Percentiles rank a stretch among this genome's conserved stretches.
These are phyloP conservation scores for Cynoglossus semilaevis DNA, from an alignment of 2,113 vertebrate species.

Conservation along the genomic window DNA sequence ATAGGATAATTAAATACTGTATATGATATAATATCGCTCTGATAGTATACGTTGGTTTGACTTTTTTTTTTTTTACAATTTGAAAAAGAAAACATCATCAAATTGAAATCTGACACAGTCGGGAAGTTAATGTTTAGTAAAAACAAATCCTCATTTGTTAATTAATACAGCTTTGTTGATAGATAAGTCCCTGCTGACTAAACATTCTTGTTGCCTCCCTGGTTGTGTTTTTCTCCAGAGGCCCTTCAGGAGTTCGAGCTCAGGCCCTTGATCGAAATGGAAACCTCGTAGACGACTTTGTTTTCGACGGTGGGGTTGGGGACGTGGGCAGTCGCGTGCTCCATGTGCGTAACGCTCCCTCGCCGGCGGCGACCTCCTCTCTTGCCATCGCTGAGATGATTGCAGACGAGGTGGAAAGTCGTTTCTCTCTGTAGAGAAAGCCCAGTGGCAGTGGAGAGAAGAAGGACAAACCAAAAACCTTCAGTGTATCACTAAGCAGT, in stretches of 20 bases:
- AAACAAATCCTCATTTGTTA: no score
- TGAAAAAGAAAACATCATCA: no score
- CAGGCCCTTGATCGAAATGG: constrained; percentile 87
- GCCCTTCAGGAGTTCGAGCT: constrained; percentile 90
- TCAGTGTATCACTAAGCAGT: not conserved
- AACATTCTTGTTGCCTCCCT: not conserved
- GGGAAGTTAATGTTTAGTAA: no score
- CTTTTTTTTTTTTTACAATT: no score
- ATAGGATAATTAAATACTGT: no score
- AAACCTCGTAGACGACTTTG: constrained; percentile 92
- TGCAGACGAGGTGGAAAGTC: constrained; percentile 80
- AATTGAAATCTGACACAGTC: no score
- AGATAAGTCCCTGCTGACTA: no score
- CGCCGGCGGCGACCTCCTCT: constrained; percentile 94
- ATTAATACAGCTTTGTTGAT: no score
- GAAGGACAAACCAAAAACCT: not conserved
- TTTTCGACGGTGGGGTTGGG: constrained; percentile 89
- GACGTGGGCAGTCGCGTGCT: constrained; percentile 82
- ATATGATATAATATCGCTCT: no score
- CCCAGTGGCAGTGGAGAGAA: fast-evolving
- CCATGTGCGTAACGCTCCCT: constrained; percentile 94
- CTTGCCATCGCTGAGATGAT: constrained; percentile 90
- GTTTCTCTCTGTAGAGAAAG: constrained; percentile 77
- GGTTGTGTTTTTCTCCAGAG: constrained; percentile 69
- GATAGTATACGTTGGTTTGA: no score